These are phyloP conservation scores for Furnarius figulus DNA, from an alignment of 2,113 vertebrate genomes.

Conservation along the genomic window DNA sequence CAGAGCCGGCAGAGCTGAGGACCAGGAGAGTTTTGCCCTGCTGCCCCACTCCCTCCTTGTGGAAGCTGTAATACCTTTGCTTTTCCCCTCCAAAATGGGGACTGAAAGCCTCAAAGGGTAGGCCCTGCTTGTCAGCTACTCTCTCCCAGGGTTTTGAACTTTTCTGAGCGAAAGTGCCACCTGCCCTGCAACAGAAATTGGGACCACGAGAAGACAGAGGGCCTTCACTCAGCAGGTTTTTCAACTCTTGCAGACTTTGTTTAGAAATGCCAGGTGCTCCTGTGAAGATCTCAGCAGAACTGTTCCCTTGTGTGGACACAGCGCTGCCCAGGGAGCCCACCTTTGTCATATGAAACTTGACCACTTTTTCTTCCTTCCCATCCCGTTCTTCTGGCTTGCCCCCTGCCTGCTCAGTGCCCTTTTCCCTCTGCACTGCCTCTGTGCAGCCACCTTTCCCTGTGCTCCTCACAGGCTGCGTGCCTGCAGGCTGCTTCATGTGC, in stretches of 20 bases:
- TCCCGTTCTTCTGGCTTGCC: neutral
- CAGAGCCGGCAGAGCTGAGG: constrained; percentile 22
- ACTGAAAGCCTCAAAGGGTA: constrained; percentile 73
- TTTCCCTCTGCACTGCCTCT: neutral
- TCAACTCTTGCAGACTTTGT: constrained; percentile 79
- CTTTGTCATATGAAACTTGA: neutral
- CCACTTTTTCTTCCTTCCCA: neutral
- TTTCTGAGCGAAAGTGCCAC: constrained; percentile 30
- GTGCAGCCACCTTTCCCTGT: neutral
- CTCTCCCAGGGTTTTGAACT: constrained; percentile 32
- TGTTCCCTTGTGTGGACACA: neutral
- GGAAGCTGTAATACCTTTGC: neutral
- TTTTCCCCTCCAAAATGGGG: constrained; percentile 62
- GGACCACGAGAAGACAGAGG: constrained; percentile 42
- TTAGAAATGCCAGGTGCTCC: constrained; percentile 56
- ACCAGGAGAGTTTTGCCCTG: neutral
- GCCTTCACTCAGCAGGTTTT: constrained; percentile 74
- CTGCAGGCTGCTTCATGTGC: neutral
- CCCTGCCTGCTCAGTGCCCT: neutral
- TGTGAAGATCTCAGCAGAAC: neutral
- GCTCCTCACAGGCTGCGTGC: fast-evolving
- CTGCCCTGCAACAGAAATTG: constrained; percentile 6
- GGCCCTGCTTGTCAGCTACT: constrained; percentile 47
- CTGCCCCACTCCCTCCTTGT: neutral
- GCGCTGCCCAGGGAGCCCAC: neutral